Base-by-base conservation (phyloP, 2,113 vertebrate genomes). In the Macheiramphus alcinus region DNA sequence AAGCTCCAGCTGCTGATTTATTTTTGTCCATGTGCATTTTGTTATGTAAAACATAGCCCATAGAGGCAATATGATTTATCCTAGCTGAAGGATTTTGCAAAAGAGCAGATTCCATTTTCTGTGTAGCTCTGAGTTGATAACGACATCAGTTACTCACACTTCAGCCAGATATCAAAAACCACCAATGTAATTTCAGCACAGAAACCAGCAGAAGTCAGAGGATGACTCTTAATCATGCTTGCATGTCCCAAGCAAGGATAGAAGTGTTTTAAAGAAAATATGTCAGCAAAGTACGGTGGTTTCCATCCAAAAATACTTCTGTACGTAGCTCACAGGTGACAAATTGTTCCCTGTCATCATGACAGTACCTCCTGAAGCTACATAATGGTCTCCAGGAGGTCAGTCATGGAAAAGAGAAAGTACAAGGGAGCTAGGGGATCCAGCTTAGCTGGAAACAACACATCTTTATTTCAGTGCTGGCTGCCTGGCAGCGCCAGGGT, bases 51-150 rank as follows among this genome's bases (percentile, higher is more conserved):
- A 34, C 15, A 11, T 3, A 55, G 59, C 66, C 32, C 32, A 50
- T 3, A 61, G 63, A 88, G 56, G 72, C 85, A 71, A 26, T n/a
- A 6, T 75, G 71, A 83, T 88, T 90, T 86, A 59, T 89, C 83
- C 58, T 86, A 11, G 18, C 75, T 86, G 83, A 84, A 95, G 80
- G 72, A 40, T 88, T 96, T 92, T 84, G 88, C 68, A 62, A 38
- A 82, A 71, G 50, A 74, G 71, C 42, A 29, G 90, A 78, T 79
- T 92, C 67, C 9, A 7, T 92, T 94, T 92, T 90, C 73, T 90
- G 26, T 50, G 0, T 63, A 78, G 79, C 85, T 90, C 31, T 36
- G 48, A 86, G 79, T 56, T 88, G 68, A 52, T 92, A 93, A 91
- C 4, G 1, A 63, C 23, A n/a, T 80, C 68, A 50, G 83, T 96